A percentile compares a stretch with the other conserved stretches of the same genome.
phyloP scores from a whole-genome alignment of 2,797 vertebrate species.

The Atherinosoma microstoma region DNA sequence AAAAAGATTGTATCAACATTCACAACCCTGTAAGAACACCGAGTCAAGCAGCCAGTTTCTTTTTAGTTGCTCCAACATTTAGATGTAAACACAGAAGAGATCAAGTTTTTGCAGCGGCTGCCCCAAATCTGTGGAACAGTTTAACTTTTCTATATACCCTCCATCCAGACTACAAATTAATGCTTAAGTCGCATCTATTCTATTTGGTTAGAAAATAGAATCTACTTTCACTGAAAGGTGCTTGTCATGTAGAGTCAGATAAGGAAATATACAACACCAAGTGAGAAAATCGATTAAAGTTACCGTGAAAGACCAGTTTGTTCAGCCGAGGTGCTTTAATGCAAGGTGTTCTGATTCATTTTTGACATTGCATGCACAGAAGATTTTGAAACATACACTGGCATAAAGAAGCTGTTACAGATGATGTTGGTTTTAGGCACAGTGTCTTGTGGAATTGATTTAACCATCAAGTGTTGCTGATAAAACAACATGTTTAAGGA shows the following conservation, averaged over 20 bases:
- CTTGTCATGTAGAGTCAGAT: constrained; percentile 23
- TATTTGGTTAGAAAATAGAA: too few species aligned
- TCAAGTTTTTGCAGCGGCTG: too few species aligned
- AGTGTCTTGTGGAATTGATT: constrained; percentile 11
- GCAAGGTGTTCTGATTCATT: constrained; percentile 26
- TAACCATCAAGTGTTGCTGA: not conserved
- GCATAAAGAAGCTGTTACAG: constrained; percentile 21
- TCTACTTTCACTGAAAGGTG: constrained; percentile 10
- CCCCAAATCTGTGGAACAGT: too few species aligned
- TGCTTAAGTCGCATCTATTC: too few species aligned
- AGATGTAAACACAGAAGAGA: too few species aligned
- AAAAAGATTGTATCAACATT: too few species aligned
- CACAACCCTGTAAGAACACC: too few species aligned
- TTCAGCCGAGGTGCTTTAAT: constrained; percentile 12
- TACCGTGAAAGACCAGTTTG: constrained; percentile 22
- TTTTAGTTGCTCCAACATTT: too few species aligned
- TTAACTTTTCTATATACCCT: too few species aligned
- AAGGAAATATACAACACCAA: constrained; percentile 19
- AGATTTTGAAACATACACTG: not conserved
- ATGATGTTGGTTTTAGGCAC: not conserved
- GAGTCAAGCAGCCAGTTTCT: too few species aligned
- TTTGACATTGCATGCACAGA: constrained; percentile 24
- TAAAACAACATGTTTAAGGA: not conserved
- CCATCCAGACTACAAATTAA: too few species aligned
- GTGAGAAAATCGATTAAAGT: constrained; percentile 17